Evolutionary conservation across 1,140 invertebrate species (phyloP).

Genomic region (Bombus terrestris): DNA sequence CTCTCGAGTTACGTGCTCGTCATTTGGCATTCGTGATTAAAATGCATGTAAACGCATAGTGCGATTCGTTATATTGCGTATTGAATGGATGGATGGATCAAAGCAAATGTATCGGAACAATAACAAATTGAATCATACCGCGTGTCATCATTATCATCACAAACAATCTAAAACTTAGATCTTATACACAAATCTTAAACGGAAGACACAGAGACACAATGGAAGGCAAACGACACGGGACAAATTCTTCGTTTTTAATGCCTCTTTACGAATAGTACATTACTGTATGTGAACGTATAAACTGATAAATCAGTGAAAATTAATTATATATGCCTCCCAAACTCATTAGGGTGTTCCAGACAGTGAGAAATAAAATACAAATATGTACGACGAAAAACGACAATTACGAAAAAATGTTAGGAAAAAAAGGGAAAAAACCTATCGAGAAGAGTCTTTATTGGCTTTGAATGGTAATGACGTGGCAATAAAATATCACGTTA

Average conservation of each 20-base stretch:
- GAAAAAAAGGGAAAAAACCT: background rate
- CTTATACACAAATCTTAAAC: background rate
- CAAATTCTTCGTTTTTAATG: background rate
- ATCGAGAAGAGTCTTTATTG: background rate
- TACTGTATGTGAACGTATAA: background rate
- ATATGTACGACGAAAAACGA: slow-evolving; percentile 56
- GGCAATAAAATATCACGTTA: background rate
- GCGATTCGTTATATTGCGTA: background rate
- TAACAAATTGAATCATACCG: slow-evolving; percentile 17
- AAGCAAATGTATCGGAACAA: too few species aligned
- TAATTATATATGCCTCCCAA: slow-evolving; percentile 70
- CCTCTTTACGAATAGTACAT: background rate
- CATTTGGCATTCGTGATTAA: background rate
- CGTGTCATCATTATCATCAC: background rate
- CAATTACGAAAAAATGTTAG: background rate
- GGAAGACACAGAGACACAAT: slow-evolving; percentile 50
- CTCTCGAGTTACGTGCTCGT: slow-evolving; percentile 41
- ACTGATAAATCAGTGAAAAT: slow-evolving; percentile 31
- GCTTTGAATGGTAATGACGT: background rate
- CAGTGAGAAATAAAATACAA: slow-evolving; percentile 73
- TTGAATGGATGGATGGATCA: background rate
- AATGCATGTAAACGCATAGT: background rate
- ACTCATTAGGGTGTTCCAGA: slow-evolving; percentile 83
- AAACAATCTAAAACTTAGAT: slow-evolving; percentile 16
- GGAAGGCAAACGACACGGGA: slow-evolving; percentile 55